Evolutionary conservation across 2,797 vertebrate genomes (phyloP).

Genomic region (Anisognathus igniventris): DNA sequence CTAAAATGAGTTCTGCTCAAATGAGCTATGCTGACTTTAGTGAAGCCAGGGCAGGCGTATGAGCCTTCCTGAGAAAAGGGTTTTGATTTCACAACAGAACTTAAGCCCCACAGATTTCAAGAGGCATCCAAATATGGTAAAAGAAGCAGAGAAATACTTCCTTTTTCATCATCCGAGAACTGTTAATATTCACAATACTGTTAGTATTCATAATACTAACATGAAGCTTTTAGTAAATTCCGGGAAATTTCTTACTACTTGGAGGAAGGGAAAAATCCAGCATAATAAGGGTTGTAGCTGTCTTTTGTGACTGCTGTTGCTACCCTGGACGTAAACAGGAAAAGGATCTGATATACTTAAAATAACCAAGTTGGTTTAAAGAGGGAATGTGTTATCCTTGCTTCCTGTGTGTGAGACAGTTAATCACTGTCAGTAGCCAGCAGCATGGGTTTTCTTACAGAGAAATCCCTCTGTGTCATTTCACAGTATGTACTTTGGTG

Average conservation of each 20-base stretch:
- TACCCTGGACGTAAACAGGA: conserved; percentile 65
- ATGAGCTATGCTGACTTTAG: background rate
- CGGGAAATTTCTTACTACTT: background rate
- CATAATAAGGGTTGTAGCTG: background rate
- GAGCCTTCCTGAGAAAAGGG: background rate
- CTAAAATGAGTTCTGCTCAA: background rate
- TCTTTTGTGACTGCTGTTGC: background rate
- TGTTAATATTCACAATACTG: background rate
- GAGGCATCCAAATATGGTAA: background rate
- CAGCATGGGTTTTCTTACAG: background rate
- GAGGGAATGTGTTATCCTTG: background rate
- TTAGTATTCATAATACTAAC: background rate
- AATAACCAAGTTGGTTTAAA: conserved; percentile 13
- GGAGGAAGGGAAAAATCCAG: background rate
- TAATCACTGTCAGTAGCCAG: conserved; percentile 54
- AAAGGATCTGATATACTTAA: conserved; percentile 43
- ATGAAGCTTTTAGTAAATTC: background rate
- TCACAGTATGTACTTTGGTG: background rate
- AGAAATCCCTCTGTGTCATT: conserved; percentile 63
- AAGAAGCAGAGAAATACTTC: background rate
- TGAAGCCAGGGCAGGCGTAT: background rate
- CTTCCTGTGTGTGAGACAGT: conserved; percentile 64
- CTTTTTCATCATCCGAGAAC: background rate
- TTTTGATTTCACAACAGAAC: background rate
- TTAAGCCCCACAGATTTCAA: background rate